Evolutionary conservation across 2,113 vertebrate genomes (phyloP), one percentile per base, ranked within the genome.

Genomic region (Apteryx owenii): DNA sequence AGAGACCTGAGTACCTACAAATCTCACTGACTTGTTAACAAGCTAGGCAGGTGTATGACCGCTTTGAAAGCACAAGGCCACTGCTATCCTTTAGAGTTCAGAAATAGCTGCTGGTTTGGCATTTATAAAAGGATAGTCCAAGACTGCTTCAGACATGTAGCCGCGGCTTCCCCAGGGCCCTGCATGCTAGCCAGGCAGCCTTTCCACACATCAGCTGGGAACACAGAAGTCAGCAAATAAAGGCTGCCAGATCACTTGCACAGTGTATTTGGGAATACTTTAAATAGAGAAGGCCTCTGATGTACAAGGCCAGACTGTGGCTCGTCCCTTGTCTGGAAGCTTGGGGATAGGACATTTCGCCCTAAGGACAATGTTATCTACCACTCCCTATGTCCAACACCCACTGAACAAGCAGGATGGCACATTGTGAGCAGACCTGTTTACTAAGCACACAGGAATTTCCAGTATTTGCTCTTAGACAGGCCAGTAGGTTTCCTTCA

Each of bases 361-460:
- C 38, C 56, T 20, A 38, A 21, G 36, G 12, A 89, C 70, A 93
- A 68, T 72, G 82, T 69, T 93, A 88, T 81, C 71, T 95, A 89
- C 91, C 85, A 86, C 91, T 95, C 91, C 91, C 82, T 88, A 22
- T 71, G 36, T 92, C 69, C 64, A 80, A 72, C 75, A 88, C 77
- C 78, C 80, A 80, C 36, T 90, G 90, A 95, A 93, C 77, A 89
- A 94, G 93, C 78, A 87, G 81, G 81, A 80, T 56, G 88, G 79
- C 69, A 94, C 0, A 13, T 62, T 91, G 81, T 81, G 72, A 85
- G n/a, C 48, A 46, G 66, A 81, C 23, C 50, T 83, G 78, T 89
- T 91, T 78, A 58, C 78, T 96, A 96, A 89, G 26, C 69, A 69
- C 51, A 53, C 12, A 90, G 38, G 92, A 93, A 81, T 89, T 93